Evolutionary conservation across 2,888 invertebrate species (phyloP).

Genomic region (Drosophila nr. perissopoda): DNA sequence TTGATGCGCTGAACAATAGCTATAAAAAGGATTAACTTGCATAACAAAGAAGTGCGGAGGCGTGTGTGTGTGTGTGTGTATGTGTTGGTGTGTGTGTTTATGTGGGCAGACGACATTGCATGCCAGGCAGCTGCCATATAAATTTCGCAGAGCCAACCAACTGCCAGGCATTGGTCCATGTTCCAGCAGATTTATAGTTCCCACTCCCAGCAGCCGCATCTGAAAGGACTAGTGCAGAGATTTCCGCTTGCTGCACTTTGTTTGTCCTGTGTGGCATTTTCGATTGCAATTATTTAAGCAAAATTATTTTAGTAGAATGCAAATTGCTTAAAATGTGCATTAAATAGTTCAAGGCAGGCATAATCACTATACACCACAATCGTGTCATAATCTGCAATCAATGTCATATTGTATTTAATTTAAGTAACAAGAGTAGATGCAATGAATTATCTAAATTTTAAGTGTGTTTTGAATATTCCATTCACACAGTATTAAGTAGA

Average conservation of each 20-base stretch:
- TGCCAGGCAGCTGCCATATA: conserved; percentile 66
- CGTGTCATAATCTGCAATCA: background rate
- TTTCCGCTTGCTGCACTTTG: conserved; percentile 39
- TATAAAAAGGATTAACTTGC: conserved; percentile 79
- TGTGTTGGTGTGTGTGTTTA: conserved; percentile 7
- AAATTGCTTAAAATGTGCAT: conserved; percentile 39
- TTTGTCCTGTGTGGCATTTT: conserved; percentile 36
- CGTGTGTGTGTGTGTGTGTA: conserved; percentile 10
- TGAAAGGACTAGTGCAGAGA: conserved; percentile 16
- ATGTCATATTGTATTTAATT: background rate
- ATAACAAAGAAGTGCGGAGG: conserved; percentile 69
- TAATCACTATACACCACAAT: conserved; percentile 4
- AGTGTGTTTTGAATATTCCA: background rate
- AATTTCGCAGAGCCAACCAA: conserved; percentile 67
- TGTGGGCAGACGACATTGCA: conserved; percentile 41
- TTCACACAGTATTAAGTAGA: background rate
- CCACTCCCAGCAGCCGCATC: conserved; percentile 11
- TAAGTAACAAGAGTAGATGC: background rate
- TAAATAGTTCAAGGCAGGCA: conserved; percentile 16
- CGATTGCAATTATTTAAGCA: conserved; percentile 57
- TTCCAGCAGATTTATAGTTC: conserved; percentile 65
- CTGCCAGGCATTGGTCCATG: conserved; percentile 68
- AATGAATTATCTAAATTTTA: background rate
- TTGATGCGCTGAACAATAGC: conserved; percentile 79
- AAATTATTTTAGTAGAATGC: conserved; percentile 37